phyloP scores from a whole-genome alignment of 2,888 invertebrate species.

The Drosophila subquinaria region DNA sequence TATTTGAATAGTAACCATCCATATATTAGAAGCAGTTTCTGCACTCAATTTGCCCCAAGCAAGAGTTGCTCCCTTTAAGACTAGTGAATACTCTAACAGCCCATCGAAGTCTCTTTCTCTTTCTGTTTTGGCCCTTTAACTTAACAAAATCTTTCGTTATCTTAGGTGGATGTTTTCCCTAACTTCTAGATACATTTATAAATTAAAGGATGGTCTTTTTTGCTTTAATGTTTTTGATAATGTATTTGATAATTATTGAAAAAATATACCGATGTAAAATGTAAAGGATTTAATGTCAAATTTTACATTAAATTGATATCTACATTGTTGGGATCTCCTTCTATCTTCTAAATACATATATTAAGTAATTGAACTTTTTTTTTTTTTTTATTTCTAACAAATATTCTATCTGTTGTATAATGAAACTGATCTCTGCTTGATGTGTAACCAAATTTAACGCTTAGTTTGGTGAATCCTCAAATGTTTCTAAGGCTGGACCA shows the following conservation, averaged over 20 bases:
- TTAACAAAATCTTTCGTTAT: not conserved
- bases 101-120: too few species aligned
- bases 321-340: too few species aligned
- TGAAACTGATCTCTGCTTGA: not conserved
- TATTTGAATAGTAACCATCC: slow-evolving; percentile 55
- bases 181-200: too few species aligned
- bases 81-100: slow-evolving; percentile 28
- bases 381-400: not conserved
- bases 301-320: too few species aligned
- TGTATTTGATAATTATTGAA: too few species aligned
- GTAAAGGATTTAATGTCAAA: too few species aligned
- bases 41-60: slow-evolving; percentile 19
- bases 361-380: not conserved
- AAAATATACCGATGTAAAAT: too few species aligned
- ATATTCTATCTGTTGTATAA: not conserved
- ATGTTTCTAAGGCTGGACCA: slow-evolving; percentile 8
- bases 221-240: too few species aligned
- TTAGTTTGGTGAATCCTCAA: slow-evolving; percentile 32
- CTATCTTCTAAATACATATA: not conserved
- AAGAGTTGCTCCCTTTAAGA: not conserved
- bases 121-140: not conserved
- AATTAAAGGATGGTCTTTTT: too few species aligned
- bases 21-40: slow-evolving; percentile 41
- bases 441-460: not conserved
- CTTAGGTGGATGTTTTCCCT: too few species aligned